Conservation (phyloP, 2,888 invertebrate genomes). For the Drosophila putrida region DNA sequence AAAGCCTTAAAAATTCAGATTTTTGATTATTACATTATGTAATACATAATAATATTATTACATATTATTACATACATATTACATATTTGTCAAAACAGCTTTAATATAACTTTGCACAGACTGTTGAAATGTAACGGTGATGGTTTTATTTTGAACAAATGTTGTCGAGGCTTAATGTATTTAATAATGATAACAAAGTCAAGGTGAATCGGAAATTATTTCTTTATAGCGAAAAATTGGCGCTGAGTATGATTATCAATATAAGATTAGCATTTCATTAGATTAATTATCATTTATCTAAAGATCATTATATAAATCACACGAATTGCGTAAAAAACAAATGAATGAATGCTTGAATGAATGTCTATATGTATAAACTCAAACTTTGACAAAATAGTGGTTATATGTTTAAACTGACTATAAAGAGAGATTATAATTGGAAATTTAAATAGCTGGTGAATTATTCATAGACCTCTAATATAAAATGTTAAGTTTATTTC, state of each 20-base stretch:
- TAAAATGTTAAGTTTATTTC: slow-evolving; percentile 4
- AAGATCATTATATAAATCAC: slow-evolving; percentile 7
- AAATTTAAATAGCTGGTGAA: slow-evolving; percentile 3
- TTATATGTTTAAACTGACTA: background rate
- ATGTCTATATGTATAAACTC: background rate
- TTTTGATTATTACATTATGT: too few relatives aligned
- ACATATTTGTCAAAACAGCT: too few relatives aligned
- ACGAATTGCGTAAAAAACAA: background rate
- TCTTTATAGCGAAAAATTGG: background rate
- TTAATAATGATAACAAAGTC: slow-evolving; percentile 2
- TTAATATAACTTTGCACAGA: background rate
- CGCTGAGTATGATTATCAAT: background rate
- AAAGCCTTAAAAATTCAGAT: too few relatives aligned
- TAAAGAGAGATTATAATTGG: slow-evolving; percentile 1
- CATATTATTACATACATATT: too few relatives aligned
- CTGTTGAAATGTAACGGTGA: background rate
- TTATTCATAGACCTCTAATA: slow-evolving; percentile 10
- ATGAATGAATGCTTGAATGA: slow-evolving; percentile 10
- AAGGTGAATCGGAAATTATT: background rate
- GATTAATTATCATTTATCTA: slow-evolving; percentile 4
- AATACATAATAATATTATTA: too few relatives aligned
- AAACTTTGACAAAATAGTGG: slow-evolving; percentile 1
- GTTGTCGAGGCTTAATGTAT: background rate
- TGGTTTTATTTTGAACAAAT: background rate
- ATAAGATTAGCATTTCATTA: background rate